Base-by-base conservation (phyloP, 2,113 vertebrate genomes). In the Seriola aureovittata region DNA sequence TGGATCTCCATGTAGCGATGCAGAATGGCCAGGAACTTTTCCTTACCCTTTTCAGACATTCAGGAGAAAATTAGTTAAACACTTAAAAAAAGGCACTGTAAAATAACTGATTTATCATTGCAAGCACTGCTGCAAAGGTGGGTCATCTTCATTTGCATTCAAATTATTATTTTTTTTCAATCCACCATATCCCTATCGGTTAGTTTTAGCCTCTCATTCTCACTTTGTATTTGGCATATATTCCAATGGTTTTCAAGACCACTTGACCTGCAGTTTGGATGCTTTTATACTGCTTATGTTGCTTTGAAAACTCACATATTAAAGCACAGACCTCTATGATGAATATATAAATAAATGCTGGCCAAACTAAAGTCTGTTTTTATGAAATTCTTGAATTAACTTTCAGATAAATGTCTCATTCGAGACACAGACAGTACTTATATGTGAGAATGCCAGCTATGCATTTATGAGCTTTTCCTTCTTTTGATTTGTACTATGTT, bases 1-100 rank as follows among this genome's bases (percentile, higher is more conserved):
- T 99, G 98, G 92, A 99, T 95, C 89, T 99, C 98, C 98, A 99
- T 99, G 95, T 99, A 96, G 75, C 96, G 97, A 88, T 96, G 96
- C 66, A 99, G 94, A 79, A 98, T 96, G 81, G 93, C 74, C 75
- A 99, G 93, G 87, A 97, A 96, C 80, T 96, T 98, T 69, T 98
- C 98, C 80, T 98, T 99, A 67, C 97, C 97, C 98, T 99, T 21
- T 59, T 21, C 46, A 75, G 21, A 75, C 14, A 67, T 7, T 73
- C 4, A 50, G 4, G 8, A 62, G 16, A 68, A 60, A 67, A 74
- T 13, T 4, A 58, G 7, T 38, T 59, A 11, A 58, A 23, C 2
- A 44, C n/a, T 36, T 54, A 11, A 46, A 68, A 29, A 23, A 1
- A 6, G 17, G 3, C 34, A 42, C n/a, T 0, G 4, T 29, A 23